phyloP scores from a whole-genome alignment of 2,888 invertebrate genomes.

The Acanthosoma haemorrhoidale region DNA sequence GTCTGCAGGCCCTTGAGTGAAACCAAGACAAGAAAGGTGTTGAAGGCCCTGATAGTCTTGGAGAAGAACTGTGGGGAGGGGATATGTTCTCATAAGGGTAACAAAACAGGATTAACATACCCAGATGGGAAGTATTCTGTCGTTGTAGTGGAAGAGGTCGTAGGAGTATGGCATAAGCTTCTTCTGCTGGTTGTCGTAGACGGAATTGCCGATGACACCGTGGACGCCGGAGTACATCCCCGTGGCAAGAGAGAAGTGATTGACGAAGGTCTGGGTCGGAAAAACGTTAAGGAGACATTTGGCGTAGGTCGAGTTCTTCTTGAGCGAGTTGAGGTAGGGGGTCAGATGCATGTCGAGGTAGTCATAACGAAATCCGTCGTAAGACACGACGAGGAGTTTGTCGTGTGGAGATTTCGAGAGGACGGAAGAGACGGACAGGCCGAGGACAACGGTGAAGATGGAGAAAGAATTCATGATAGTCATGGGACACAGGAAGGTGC shows the following conservation, averaged over 20 bases:
- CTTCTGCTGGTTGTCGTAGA: conserved; percentile 51
- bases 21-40: too few species aligned
- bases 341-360: conserved; percentile 56
- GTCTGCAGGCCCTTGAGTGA: too few species aligned
- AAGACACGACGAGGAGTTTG: conserved; percentile 58
- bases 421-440: neutral
- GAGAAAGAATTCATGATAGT: neutral
- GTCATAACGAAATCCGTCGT: conserved; percentile 66
- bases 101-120: conserved; percentile 45
- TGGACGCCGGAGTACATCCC: conserved; percentile 63
- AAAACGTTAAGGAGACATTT: conserved; percentile 58
- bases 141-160: conserved; percentile 54
- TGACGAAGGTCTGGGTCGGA: conserved; percentile 67
- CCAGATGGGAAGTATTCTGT: conserved; percentile 56
- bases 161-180: conserved; percentile 43
- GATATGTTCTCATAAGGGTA: conserved; percentile 18
- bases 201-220: conserved; percentile 60
- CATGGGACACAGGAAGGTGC: too few species aligned
- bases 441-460: neutral
- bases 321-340: conserved; percentile 55
- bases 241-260: conserved; percentile 67
- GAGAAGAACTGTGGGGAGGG: neutral
- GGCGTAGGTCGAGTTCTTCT: conserved; percentile 53
- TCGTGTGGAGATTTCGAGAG: conserved; percentile 46
- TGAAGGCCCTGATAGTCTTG: too few species aligned